A percentile compares a stretch with the other conserved stretches of the same genome.
Evolutionary conservation across 2,888 invertebrate species (phyloP).

Genomic region (Leuctra nigra): DNA sequence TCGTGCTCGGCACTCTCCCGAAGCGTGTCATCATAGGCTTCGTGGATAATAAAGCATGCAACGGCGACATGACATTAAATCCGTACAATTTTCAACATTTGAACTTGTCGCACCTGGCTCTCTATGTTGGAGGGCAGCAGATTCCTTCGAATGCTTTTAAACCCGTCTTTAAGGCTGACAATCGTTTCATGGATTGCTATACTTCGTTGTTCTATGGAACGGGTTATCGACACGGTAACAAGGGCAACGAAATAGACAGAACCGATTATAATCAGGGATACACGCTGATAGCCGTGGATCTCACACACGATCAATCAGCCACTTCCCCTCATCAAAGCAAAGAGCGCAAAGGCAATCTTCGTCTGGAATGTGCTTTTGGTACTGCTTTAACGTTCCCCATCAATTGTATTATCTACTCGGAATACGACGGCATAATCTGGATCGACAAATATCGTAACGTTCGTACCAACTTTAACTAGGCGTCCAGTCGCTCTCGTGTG

Average conservation of each 20-base stretch:
- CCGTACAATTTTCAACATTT: slow-evolving; percentile 32
- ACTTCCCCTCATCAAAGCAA: neutral
- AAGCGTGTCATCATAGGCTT: slow-evolving; percentile 29
- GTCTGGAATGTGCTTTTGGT: neutral
- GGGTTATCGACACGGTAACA: neutral
- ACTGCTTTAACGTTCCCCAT: neutral
- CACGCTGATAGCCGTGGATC: neutral
- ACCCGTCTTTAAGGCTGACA: slow-evolving; percentile 24
- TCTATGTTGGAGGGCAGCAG: slow-evolving; percentile 30
- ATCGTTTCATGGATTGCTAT: neutral
- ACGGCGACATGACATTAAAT: slow-evolving; percentile 28
- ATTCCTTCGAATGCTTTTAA: slow-evolving; percentile 28
- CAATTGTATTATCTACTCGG: neutral
- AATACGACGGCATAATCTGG: neutral
- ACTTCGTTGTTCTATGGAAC: neutral
- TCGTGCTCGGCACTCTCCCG: slow-evolving; percentile 31
- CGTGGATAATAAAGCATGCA: slow-evolving; percentile 19
- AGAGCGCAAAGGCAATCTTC: neutral
- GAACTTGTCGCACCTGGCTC: slow-evolving; percentile 25
- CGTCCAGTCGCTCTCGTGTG: too few relatives aligned
- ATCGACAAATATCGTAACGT: neutral
- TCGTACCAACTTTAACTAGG: neutral
- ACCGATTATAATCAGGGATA: neutral
- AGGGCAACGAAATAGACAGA: neutral
- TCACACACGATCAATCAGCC: slow-evolving; percentile 3